A percentile compares a stretch with the other conserved stretches of the same genome.
Conservation (phyloP, 2,888 invertebrate species). For the Cosmorhoe ocellata region DNA sequence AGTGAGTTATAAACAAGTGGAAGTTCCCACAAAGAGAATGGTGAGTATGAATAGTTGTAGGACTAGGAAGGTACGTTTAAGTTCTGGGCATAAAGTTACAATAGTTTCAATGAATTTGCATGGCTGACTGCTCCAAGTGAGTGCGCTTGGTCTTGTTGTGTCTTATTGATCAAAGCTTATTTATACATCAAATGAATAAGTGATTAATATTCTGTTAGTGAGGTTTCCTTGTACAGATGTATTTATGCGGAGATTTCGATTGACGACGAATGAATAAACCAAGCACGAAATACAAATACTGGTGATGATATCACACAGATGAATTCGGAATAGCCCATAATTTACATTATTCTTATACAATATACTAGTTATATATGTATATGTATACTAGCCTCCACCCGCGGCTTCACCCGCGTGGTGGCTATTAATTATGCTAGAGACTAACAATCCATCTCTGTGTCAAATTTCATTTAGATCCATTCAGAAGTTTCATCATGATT, state of each 20-base stretch:
- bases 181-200: slow-evolving; percentile 17
- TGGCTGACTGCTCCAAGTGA: slow-evolving; percentile 27
- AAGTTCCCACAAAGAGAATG: no score
- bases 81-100: no score
- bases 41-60: no score
- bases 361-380: no score
- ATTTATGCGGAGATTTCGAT: slow-evolving; percentile 15
- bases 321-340: not conserved
- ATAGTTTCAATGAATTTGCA: slow-evolving; percentile 36
- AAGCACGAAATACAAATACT: not conserved
- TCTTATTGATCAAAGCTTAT: slow-evolving; percentile 35
- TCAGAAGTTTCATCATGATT: no score
- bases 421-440: no score
- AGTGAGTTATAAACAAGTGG: no score
- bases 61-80: no score
- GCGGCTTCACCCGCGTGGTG: no score
- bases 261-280: slow-evolving; percentile 10
- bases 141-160: slow-evolving; percentile 35
- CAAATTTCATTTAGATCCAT: no score
- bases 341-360: not conserved
- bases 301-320: not conserved
- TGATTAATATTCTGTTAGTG: slow-evolving; percentile 34
- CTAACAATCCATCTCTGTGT: no score
- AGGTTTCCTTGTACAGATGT: slow-evolving; percentile 30
- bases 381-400: no score